phyloP scores from a whole-genome alignment of 2,113 vertebrate species.

The Turnix velox region DNA sequence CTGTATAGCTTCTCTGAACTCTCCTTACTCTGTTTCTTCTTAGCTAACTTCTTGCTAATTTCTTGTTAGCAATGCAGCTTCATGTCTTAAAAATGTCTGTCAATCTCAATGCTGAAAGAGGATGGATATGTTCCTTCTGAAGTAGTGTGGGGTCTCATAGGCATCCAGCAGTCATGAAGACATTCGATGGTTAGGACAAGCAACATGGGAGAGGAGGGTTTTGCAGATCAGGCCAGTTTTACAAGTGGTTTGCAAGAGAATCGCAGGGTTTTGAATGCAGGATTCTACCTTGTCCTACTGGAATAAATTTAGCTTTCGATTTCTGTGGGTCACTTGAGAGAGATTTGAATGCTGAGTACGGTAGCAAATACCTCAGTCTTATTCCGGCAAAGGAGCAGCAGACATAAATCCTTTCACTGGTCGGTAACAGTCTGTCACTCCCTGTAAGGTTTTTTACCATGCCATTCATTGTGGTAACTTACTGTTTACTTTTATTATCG shows the following conservation, averaged over 20 bases:
- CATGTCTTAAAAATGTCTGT: neutral
- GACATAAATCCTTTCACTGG: neutral
- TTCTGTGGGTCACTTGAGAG: neutral
- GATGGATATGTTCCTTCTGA: neutral
- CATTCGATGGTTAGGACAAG: neutral
- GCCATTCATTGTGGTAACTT: neutral
- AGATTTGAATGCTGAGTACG: neutral
- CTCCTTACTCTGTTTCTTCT: neutral
- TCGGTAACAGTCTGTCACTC: neutral
- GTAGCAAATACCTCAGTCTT: neutral
- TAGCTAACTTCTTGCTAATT: too few species aligned
- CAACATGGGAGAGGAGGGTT: neutral
- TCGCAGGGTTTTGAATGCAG: neutral
- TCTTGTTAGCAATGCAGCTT: too few species aligned
- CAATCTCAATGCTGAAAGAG: neutral
- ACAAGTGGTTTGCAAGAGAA: neutral
- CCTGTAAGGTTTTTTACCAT: neutral
- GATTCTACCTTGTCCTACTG: neutral
- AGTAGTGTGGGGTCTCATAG: accelerated
- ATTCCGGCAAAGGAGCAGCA: neutral
- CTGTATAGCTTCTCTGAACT: neutral
- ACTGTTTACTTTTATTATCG: neutral
- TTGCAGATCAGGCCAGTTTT: neutral
- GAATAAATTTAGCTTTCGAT: neutral
- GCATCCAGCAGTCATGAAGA: neutral